phyloP scores from a whole-genome alignment of 2,113 vertebrate species.

The Halichoerus grypus region DNA sequence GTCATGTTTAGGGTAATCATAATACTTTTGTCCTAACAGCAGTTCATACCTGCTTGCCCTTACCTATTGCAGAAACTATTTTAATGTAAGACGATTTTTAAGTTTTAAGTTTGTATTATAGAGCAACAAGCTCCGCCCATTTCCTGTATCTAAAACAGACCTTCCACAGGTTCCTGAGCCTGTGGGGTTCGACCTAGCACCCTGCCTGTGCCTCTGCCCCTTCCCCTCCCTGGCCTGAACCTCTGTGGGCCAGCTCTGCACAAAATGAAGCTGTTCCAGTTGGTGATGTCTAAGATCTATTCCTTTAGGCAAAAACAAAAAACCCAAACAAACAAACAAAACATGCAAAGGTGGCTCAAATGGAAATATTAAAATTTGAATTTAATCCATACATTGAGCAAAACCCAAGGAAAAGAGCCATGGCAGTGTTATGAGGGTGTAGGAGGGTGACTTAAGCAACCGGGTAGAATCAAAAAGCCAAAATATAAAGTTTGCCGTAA shows the following conservation, averaged over 20 bases:
- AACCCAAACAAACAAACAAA: not conserved
- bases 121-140: not conserved
- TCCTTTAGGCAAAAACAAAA: not conserved
- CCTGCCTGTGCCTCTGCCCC: fast-evolving
- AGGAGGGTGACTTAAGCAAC: not conserved
- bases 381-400: not conserved
- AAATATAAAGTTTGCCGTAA: not conserved
- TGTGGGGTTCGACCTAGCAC: not conserved
- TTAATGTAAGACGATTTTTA: not conserved
- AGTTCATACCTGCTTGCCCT: not conserved
- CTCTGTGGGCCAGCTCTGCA: not conserved
- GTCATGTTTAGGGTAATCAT: not conserved
- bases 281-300: too few species aligned
- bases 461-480: not conserved
- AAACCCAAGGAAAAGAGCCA: not conserved
- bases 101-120: not conserved
- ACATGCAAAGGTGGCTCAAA: not conserved
- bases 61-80: not conserved
- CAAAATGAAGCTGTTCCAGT: not conserved
- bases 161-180: fast-evolving
- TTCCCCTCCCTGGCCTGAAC: too few species aligned
- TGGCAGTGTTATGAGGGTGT: not conserved
- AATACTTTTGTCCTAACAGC: not conserved
- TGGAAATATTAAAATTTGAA: not conserved
- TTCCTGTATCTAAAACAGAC: not conserved